These are phyloP conservation scores for Mesoclemmys tuberculata DNA, from an alignment of 2,113 vertebrate species.

Conservation along the genomic window DNA sequence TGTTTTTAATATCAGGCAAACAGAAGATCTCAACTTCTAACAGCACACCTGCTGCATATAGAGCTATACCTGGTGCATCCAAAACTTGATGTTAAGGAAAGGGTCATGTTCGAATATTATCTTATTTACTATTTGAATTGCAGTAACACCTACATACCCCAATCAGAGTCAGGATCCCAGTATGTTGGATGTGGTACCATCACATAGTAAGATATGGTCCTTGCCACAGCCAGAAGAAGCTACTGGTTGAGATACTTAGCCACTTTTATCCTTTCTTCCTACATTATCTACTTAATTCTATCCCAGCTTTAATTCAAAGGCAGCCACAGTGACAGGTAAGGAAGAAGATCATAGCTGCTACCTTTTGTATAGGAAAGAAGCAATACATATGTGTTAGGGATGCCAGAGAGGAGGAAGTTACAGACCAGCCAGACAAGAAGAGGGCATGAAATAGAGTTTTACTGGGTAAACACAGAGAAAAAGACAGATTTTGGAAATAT, in stretches of 20 bases:
- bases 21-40: not conserved
- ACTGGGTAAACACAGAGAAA: fast-evolving
- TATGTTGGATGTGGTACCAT: not conserved
- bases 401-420: fast-evolving
- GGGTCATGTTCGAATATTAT: not conserved
- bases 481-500: fast-evolving
- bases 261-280: not conserved
- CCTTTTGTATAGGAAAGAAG: not conserved
- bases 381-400: not conserved
- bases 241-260: not conserved
- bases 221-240: not conserved
- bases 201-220: fast-evolving
- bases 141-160: not conserved
- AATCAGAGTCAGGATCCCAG: not conserved
- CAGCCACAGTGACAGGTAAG: not conserved
- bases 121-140: not conserved
- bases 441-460: not conserved
- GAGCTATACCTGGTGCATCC: not conserved
- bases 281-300: not conserved
- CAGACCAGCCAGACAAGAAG: not conserved
- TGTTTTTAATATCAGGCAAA: not conserved
- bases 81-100: not conserved
- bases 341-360: not conserved
- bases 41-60: not conserved
- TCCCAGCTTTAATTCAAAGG: not conserved